Percentiles rank a stretch among this genome's conserved stretches.
These are phyloP conservation scores for Phrynocephalus versicolor DNA, from an alignment of 2,113 vertebrate genomes.

Conservation along the genomic window DNA sequence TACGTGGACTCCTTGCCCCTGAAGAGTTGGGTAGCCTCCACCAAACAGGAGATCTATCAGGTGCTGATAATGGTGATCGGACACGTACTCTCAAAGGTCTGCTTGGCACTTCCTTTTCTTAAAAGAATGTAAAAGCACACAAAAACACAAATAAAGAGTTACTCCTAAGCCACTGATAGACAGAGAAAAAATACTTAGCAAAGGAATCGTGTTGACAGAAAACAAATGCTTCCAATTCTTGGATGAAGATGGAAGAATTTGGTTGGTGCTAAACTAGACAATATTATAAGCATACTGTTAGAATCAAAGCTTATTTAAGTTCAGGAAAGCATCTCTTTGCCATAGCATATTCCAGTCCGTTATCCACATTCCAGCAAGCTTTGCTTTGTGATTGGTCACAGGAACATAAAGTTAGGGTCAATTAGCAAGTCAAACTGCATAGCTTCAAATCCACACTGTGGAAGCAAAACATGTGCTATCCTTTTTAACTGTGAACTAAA, in stretches of 20 bases:
- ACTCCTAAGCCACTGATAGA: not conserved
- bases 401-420: no score
- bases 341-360: no score
- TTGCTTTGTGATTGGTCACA: no score
- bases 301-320: no score
- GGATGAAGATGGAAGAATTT: not conserved
- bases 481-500: not conserved
- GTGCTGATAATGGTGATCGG: slow-evolving; percentile 61
- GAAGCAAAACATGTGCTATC: no score
- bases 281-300: no score
- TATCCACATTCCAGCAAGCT: no score
- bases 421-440: no score
- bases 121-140: slow-evolving; percentile 62
- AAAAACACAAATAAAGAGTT: slow-evolving; percentile 38
- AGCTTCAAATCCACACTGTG: no score
- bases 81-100: slow-evolving; percentile 72
- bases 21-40: slow-evolving; percentile 84
- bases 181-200: not conserved
- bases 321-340: no score
- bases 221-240: not conserved
- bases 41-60: slow-evolving; percentile 66
- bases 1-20: slow-evolving; percentile 80
- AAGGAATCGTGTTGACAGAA: no score
- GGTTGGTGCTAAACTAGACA: not conserved
- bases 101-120: slow-evolving; percentile 81